Percentiles rank a stretch among this genome's conserved stretches.
These are phyloP conservation scores for Arctia plantaginis DNA, from an alignment of 2,888 invertebrate species.

Conservation along the genomic window DNA sequence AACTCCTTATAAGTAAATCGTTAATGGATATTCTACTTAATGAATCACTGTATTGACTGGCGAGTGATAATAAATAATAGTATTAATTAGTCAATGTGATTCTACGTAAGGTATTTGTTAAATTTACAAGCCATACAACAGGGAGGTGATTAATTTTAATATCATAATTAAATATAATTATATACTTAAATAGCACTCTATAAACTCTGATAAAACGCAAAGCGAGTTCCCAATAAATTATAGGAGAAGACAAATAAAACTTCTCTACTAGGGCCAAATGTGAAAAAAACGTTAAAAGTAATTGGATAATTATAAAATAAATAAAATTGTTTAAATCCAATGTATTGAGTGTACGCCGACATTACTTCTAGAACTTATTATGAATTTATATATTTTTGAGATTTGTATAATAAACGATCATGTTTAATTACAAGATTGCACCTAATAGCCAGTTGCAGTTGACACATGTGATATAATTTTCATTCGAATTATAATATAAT, in stretches of 20 bases:
- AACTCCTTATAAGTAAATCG: not conserved
- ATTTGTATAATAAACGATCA: not conserved
- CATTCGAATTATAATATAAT: not conserved
- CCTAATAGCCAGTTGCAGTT: not conserved
- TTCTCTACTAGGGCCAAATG: too few species aligned
- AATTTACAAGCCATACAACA: not conserved
- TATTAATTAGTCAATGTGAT: not conserved
- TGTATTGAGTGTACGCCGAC: not conserved
- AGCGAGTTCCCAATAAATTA: too few species aligned
- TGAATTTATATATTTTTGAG: not conserved
- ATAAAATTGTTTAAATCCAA: not conserved
- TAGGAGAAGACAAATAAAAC: too few species aligned
- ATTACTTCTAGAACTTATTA: not conserved
- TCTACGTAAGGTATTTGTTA: not conserved
- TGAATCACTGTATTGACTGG: not conserved
- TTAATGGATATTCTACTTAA: not conserved
- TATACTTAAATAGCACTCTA: too few species aligned
- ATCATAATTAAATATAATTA: not conserved
- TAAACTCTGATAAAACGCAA: too few species aligned
- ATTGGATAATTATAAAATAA: too few species aligned
- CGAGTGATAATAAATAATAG: too few species aligned
- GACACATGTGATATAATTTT: not conserved
- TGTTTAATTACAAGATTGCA: not conserved
- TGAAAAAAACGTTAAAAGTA: too few species aligned
- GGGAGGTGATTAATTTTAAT: not conserved